phyloP scores from a whole-genome alignment of 2,888 invertebrate genomes.

The Chaitophorus viminalis region DNA sequence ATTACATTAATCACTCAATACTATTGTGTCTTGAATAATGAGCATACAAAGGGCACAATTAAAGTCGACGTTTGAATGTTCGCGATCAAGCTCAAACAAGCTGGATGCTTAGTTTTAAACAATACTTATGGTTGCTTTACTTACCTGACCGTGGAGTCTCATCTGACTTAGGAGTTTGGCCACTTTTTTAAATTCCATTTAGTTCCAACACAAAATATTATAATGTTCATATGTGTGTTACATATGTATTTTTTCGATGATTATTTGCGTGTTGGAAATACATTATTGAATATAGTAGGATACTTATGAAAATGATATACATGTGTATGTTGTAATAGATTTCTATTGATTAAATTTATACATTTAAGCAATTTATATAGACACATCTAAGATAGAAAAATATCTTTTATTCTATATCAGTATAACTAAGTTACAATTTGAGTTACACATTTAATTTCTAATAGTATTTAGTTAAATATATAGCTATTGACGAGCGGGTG shows the following conservation, averaged over 20 bases:
- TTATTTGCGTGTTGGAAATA: too few species aligned
- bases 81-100: not conserved
- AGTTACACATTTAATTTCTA: too few species aligned
- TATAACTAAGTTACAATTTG: too few species aligned
- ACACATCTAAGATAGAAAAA: too few species aligned
- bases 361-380: too few species aligned
- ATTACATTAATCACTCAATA: slow-evolving; percentile 20
- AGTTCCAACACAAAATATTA: not conserved
- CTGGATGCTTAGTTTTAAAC: not conserved
- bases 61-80: slow-evolving; percentile 40
- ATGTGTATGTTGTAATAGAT: not conserved
- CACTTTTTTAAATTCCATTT: not conserved
- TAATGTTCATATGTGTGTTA: not conserved
- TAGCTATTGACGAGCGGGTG: too few species aligned
- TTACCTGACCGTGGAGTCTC: too few species aligned
- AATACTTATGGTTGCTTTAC: slow-evolving; percentile 10
- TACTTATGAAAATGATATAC: not conserved
- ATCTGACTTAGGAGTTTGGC: too few species aligned
- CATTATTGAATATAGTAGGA: too few species aligned
- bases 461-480: too few species aligned
- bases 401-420: too few species aligned
- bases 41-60: not conserved
- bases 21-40: slow-evolving; percentile 18
- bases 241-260: not conserved
- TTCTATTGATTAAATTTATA: too few species aligned